Conservation (phyloP, 2,113 vertebrate genomes). For the Furnarius figulus region DNA sequence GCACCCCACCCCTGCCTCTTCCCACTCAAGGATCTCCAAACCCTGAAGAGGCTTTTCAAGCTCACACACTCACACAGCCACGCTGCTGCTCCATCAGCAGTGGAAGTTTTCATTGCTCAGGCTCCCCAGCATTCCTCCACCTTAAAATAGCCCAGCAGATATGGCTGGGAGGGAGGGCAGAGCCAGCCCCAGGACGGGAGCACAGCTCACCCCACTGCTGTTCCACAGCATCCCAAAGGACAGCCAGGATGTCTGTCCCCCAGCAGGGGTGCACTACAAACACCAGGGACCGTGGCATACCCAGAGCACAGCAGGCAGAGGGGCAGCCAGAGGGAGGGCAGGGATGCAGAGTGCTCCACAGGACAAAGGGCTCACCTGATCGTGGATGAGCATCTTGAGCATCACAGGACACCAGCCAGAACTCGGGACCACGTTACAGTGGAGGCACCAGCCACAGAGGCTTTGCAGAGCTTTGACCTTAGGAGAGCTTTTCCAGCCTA, state of each 20-base stretch:
- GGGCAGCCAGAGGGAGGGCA: rapidly evolving
- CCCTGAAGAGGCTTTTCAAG: rapidly evolving
- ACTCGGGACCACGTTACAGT: rapidly evolving
- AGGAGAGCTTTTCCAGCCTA: neutral
- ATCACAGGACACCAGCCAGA: rapidly evolving
- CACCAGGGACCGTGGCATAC: rapidly evolving
- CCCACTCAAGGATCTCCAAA: rapidly evolving
- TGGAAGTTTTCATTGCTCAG: neutral
- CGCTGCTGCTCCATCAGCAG: rapidly evolving
- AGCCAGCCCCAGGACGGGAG: neutral
- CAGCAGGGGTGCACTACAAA: rapidly evolving
- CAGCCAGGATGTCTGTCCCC: neutral
- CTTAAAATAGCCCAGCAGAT: rapidly evolving
- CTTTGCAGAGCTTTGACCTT: neutral
- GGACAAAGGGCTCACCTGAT: rapidly evolving
- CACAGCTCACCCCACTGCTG: neutral
- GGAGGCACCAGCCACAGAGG: rapidly evolving
- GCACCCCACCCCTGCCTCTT: neutral
- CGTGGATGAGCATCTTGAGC: rapidly evolving
- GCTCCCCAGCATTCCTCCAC: neutral
- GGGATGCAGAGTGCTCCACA: rapidly evolving
- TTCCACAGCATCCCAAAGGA: rapidly evolving
- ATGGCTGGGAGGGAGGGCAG: neutral
- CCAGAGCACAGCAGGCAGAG: neutral
- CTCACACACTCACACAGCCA: rapidly evolving